Base-by-base conservation (phyloP, 2,113 vertebrate species). In the Nicator chloris region DNA sequence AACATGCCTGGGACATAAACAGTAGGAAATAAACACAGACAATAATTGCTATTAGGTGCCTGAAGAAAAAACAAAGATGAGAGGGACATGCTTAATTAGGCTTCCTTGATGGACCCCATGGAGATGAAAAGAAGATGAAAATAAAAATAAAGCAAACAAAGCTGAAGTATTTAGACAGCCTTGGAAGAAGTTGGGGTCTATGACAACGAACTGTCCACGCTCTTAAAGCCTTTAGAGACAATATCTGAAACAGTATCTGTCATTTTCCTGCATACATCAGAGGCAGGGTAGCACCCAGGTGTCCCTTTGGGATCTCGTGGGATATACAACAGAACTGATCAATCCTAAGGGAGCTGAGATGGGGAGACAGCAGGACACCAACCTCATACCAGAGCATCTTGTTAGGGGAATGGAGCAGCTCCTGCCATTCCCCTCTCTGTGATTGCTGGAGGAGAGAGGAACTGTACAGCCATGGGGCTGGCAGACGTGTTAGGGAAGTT, bases 11-110 rank as follows among this genome's bases (percentile, higher is more conserved):
- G 30, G 59, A 80, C 39, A 50, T 42, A 81, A 49, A 27, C 9
- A 35, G 18, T 65, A 77, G 50, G 80, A 90, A 95, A 72, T 69
- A 75, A 94, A 51, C 37, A 27, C 20, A 87, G 40, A 59, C 15
- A 66, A 60, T 56, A 31, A 61, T 42, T 88, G 54, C 27, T 69
- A 24, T 86, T 66, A 77, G 42, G n/a, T 70, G 42, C 70, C 42
- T 66, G 40, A 86, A 57, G 40, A 21, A 64, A 76, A 87, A 64
- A 22, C 20, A 44, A 30, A 45, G 37, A 57, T 31, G 59, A 66
- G 82, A 64, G 14, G 24, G 57, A 60, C 31, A 33, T 80, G 30
- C 15, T 50, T 50, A 68, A 63, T 79, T 60, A 79, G 53, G 13
- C 61, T 89, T 94, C 22, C 75, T 65, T 8, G 0, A 7, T 54